These are phyloP conservation scores for Amblyraja radiata DNA, from an alignment of 2,797 vertebrate species.

Conservation along the genomic window DNA sequence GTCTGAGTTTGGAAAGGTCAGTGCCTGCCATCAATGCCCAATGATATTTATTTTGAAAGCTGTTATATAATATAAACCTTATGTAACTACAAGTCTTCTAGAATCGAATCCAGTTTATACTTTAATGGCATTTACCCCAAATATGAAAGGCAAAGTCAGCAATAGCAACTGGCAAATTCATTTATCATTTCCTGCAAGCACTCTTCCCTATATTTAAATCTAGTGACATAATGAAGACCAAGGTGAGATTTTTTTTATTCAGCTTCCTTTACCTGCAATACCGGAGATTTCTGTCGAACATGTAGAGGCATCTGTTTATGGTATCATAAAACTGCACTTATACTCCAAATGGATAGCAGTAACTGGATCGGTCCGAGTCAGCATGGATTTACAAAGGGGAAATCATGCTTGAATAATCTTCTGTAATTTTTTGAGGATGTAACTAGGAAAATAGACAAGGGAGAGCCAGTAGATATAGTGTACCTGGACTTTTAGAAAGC, in stretches of 20 bases:
- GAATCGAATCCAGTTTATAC: not conserved
- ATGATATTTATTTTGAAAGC: not conserved
- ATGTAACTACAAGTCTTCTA: not conserved
- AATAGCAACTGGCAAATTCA: not conserved
- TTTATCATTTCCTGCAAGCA: not conserved
- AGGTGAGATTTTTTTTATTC: not conserved
- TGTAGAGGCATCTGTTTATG: no score
- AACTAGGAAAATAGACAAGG: no score
- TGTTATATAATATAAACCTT: not conserved
- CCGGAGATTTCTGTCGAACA: not conserved
- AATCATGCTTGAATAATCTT: no score
- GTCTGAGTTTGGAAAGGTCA: slow-evolving; percentile 78
- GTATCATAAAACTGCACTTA: no score
- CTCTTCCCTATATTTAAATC: not conserved
- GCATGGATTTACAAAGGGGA: no score
- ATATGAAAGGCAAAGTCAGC: not conserved
- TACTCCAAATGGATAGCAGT: no score
- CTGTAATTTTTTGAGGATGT: no score
- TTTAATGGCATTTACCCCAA: not conserved
- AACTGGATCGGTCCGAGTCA: no score
- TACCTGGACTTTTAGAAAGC: no score
- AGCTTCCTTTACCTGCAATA: not conserved
- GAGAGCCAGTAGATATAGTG: no score
- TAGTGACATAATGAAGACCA: not conserved
- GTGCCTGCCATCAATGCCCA: slow-evolving; percentile 37